Evolutionary conservation across 1,140 invertebrate species (phyloP), one percentile per base, ranked within the genome.

Genomic region (honey bee (Apis mellifera)): DNA sequence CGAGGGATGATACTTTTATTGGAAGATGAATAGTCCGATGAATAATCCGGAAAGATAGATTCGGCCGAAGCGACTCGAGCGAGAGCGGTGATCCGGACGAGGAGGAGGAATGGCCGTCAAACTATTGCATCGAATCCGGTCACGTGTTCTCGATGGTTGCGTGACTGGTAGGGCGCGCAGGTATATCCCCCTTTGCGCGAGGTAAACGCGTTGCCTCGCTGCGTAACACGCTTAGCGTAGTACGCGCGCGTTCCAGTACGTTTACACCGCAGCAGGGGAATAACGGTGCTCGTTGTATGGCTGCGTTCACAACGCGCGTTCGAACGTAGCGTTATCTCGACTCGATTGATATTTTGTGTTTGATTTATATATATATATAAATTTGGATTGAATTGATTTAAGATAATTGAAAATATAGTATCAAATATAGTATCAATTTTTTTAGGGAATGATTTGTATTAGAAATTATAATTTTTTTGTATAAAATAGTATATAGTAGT

Each of bases 241-340:
- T 74, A 85, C 32, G 59, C 65, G 52, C 73, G 52, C 76, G 74
- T 71, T 70, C 55, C 26, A 73, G 59, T 80, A 80, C 78, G 60
- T 80, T 74, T 64, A 80, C 78, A 64, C 8, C 19, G 21, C 68
- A 21, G 72, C 68, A 52, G 79, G 68, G 77, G 78, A 73, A 54
- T 89, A 90, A 89, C 89, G 89, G 89, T 90, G 81, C 73, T 80
- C 59, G 81, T 90, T 84, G 88, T 89, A 87, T 74, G 85, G 57
- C 65, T 72, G 50, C 66, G 77, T 82, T 84, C 64, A 71, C 78
- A 82, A 82, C 68, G 62, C 2, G 48, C 68, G 9, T 7, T 12
- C 48, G 52, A 26, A 62, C 52, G 71, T 65, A 55, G 65, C 60
- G 52, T 60, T 32, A 17, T 19, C 15, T 50, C 55, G n/a, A 48